phyloP scores from a whole-genome alignment of 2,797 vertebrate genomes.

The Cygnus olor region DNA sequence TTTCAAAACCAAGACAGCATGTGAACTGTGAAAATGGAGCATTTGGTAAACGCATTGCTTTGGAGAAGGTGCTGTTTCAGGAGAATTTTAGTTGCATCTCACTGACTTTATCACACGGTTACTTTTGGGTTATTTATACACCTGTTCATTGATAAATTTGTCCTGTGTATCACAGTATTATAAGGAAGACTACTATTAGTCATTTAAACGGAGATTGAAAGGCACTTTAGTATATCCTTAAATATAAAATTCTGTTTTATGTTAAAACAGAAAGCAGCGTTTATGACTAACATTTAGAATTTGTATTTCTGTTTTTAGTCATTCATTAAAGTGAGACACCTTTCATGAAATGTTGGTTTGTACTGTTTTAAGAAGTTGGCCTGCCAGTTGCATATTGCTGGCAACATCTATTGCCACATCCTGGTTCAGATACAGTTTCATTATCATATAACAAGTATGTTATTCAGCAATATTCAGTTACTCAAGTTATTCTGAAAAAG shows the following conservation, averaged over 20 bases:
- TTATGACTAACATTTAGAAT: neutral
- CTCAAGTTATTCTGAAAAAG: neutral
- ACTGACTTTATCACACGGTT: constrained; percentile 80
- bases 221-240: neutral
- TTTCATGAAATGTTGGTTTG: neutral
- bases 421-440: neutral
- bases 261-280: neutral
- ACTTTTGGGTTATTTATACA: constrained; percentile 78
- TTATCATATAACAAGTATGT: neutral
- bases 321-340: neutral
- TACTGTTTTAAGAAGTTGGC: neutral
- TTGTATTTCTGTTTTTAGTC: neutral
- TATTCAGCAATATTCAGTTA: neutral
- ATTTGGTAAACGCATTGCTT: neutral
- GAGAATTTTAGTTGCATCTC: constrained; percentile 77
- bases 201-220: constrained; percentile 54
- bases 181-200: constrained; percentile 29
- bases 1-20: neutral
- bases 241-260: neutral
- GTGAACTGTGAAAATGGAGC: neutral
- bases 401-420: neutral
- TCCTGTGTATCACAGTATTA: constrained; percentile 61
- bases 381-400: neutral
- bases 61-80: constrained; percentile 30
- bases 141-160: constrained; percentile 79